A percentile compares a stretch with the other conserved stretches of the same genome.
phyloP scores from a whole-genome alignment of 2,797 vertebrate genomes.

The Rhinella marina region DNA sequence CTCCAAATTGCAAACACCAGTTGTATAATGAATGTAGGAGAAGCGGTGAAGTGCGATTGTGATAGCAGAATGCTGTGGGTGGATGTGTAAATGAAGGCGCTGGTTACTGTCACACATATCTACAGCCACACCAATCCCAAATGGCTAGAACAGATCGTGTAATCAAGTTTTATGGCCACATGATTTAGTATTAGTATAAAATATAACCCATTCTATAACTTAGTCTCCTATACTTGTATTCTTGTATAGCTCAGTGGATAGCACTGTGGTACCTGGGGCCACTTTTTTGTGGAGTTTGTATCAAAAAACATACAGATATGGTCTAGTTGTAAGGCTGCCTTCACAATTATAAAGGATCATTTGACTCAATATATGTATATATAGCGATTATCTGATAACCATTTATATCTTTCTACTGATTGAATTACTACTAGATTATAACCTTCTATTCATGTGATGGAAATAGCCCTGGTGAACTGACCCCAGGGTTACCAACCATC shows the following conservation, averaged over 20 bases:
- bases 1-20: background rate
- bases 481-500: background rate
- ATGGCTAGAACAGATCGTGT: background rate
- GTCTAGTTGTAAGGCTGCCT: no score
- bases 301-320: no score
- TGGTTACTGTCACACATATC: conserved; percentile 11
- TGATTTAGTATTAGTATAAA: background rate
- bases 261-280: no score
- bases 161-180: background rate
- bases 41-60: conserved; percentile 4
- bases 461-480: no score
- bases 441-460: no score
- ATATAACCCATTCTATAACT: background rate
- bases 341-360: no score
- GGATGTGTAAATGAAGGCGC: conserved; percentile 13
- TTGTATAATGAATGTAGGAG: background rate
- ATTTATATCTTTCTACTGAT: no score
- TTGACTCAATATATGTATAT: no score
- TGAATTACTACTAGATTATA: no score
- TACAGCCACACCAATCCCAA: background rate
- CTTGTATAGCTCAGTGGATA: background rate
- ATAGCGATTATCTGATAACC: no score
- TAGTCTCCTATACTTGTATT: background rate
- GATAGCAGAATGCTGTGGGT: background rate
- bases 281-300: no score